Base-by-base conservation (phyloP, 2,113 vertebrate genomes). In the Thymallus thymallus region DNA sequence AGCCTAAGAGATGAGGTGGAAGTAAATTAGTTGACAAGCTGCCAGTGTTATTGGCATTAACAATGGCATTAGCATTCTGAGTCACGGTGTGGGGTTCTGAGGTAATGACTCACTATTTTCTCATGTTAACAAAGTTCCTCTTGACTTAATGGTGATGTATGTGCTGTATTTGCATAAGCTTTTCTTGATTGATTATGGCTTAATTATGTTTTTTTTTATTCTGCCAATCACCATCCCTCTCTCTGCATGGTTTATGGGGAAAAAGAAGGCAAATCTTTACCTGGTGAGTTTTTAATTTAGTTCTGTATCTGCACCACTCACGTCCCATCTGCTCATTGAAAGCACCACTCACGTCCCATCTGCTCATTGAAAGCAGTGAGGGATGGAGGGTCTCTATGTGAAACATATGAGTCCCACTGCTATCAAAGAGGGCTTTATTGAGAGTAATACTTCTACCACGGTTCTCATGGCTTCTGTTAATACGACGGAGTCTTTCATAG, bases 181-280 rank as follows among this genome's bases (percentile, higher is more conserved):
- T n/a, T 60, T 13, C 56, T 60, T 60, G 22, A 69, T 56, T 71
- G 6, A 51, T 77, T 68, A 71, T 29, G 61, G 29, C 62, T 41
- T 0, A 72, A 1, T 65, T 46, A 16, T 73, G 0, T 20, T 72
- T 23, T 20, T 72, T 23, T 73, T 71, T 70, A 4, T 65, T 41
- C 35, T 41, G 35, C 7, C 35, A 3, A 41, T 41, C 9, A 41
- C 9, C 35, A 41, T 41, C 35, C 35, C 58, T 62, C 13, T 75
- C 63, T 56, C 22, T 67, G 62, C 13, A n/a, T 18, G 55, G 4
- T 76, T 56, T 18, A 46, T 70, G 18, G 72, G 84, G 84, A 62
- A 10, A 55, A 74, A 85, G 87, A 66, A 10, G 87, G 80, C 62
- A 92, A 91, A 72, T 74, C 71, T 1, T 55, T 87, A n/a, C 67